A percentile compares a stretch with the other conserved stretches of the same genome.
Conservation (phyloP, 2,797 vertebrate genomes). For the Microhierax caerulescens region DNA sequence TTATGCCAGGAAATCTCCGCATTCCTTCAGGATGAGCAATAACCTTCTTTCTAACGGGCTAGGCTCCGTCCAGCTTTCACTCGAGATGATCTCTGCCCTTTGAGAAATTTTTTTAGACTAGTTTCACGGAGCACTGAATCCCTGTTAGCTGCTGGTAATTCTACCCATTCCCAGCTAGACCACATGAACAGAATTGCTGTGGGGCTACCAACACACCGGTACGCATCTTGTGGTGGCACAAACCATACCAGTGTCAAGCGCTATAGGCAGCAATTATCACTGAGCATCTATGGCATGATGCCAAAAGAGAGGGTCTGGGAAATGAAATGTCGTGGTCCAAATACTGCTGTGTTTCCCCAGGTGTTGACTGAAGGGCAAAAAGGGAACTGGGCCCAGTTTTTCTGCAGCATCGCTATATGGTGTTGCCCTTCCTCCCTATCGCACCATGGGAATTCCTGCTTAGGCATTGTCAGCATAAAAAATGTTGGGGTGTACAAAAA, state of each 20-base stretch:
- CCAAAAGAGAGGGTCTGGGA: neutral
- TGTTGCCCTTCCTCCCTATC: neutral
- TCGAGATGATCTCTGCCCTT: neutral
- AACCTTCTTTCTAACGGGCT: neutral
- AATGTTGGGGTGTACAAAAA: neutral
- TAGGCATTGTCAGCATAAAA: neutral
- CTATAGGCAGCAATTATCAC: too few relatives aligned
- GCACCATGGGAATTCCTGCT: neutral
- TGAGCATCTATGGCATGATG: rapidly evolving
- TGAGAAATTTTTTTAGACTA: neutral
- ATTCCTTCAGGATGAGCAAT: conserved; percentile 23
- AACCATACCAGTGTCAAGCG: neutral
- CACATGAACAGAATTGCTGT: rapidly evolving
- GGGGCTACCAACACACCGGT: rapidly evolving
- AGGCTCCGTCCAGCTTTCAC: neutral
- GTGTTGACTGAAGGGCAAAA: neutral
- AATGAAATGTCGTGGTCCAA: neutral
- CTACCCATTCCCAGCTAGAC: neutral
- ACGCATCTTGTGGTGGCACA: neutral
- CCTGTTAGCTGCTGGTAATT: neutral
- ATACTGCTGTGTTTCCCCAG: rapidly evolving
- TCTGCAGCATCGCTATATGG: neutral
- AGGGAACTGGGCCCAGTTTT: neutral
- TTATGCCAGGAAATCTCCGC: neutral
- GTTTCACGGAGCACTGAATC: neutral